Evolutionary conservation across 2,888 invertebrate genomes (phyloP), one percentile per base, ranked within the genome.

Genomic region (Pristionchus japonicus): DNA sequence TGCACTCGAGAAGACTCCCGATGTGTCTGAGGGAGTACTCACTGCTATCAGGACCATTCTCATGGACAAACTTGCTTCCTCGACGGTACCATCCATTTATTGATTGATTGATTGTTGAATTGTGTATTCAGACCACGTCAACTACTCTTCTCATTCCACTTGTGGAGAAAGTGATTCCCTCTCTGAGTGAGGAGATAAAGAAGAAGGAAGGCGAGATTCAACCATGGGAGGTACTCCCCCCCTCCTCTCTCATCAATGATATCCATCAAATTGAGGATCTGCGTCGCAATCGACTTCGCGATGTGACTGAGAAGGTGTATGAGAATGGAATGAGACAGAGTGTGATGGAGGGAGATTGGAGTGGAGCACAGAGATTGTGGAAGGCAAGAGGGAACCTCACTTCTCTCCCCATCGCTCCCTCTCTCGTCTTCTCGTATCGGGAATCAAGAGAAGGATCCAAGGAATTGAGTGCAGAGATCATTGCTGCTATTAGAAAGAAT

Each of bases 341-440:
- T 40, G 40, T 40, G 40, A 40, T 74, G 20, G 74, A 74, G 17
- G 43, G 23, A 43, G 74, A 74, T 74, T 74, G 74, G 74, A n/a
- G 23, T 40, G 43, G 20, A n/a, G 74, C 74, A 3, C 11, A 23
- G 9, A 37, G 74, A 74, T 31, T 74, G 23, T 74, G 74, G 74
- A 40, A 40, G 15, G n/a, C 40, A n/a, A 82, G 82, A 27, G 49
- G 47, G 6, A 20, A 20, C 31, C 47, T 82, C 31, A n/a, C 49
- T 31, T 49, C 47, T 31, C 31, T 82, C 3, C 82, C 82, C 13
- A 34, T 82, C 34, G 82, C 82, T 49, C 82, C 82, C 13, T 82
- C 82, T 49, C 31, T 82, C 27, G 82, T 43, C 49, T 15, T 82
- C n/a, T 82, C 82, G 4, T 82, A n/a, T 20, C 47, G 49, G 27